Conservation (phyloP, 2,797 vertebrate genomes). For the Hemibagrus guttatus region DNA sequence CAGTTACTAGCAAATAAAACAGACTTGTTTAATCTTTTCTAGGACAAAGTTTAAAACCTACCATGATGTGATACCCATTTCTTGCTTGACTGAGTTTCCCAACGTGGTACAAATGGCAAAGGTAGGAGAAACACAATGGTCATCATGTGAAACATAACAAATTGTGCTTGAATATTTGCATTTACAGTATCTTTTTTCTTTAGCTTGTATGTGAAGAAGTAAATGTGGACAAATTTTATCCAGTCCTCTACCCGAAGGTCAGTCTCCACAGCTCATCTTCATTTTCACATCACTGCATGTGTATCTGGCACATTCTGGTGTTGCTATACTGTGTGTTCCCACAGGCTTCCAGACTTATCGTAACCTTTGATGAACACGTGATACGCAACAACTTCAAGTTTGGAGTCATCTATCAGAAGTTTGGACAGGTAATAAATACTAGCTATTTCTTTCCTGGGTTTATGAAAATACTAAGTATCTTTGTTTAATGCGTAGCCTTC, state of each 20-base stretch:
- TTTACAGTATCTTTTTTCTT: conserved; percentile 16
- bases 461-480: not conserved
- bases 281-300: not conserved
- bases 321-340: conserved; percentile 21
- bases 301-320: not conserved
- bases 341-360: conserved; percentile 91
- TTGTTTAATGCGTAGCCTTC: not conserved
- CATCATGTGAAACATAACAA: not conserved
- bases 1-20: not conserved
- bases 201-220: conserved; percentile 93
- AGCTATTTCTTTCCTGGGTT: not conserved
- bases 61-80: conserved; percentile 96
- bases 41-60: conserved; percentile 90
- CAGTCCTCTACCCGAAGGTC: conserved; percentile 95
- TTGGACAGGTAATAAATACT: conserved; percentile 81
- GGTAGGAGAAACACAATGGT: conserved; percentile 66
- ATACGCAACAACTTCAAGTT: conserved; percentile 98
- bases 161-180: not conserved
- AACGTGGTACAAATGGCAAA: conserved; percentile 98
- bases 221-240: conserved; percentile 93
- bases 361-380: conserved; percentile 93
- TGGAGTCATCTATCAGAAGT: conserved; percentile 93
- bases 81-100: conserved; percentile 94
- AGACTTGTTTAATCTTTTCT: conserved; percentile 36
- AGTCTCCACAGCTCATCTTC: conserved; percentile 12